Evolutionary conservation across 2,113 vertebrate species (phyloP), one percentile per base, ranked within the genome.

Genomic region (Eptatretus burgeri): DNA sequence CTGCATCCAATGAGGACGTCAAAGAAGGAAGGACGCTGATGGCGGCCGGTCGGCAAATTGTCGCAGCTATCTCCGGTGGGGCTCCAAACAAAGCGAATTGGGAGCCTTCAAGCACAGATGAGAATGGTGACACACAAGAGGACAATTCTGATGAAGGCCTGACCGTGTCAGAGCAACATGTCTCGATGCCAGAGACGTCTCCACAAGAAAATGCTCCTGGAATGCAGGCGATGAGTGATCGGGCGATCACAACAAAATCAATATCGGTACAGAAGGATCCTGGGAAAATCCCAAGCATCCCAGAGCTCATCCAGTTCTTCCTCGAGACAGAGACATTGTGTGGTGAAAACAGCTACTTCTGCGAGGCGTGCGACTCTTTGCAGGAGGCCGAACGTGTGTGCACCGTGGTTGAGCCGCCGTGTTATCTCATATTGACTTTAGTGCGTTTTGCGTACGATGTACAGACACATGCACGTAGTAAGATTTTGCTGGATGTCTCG

Each of bases 401-500:
- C 80, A 80, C 81, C 68, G 79, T 94, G 68, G 72, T 85, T 5
- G 81, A 83, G 17, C 84, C 85, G 16, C 89, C 89, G 0, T 83
- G 95, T 72, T 96, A 96, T 79, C 81, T 96, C 74, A 87, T 98
- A 75, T 81, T 98, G 66, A 98, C 88, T 49, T 79, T 96, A 63
- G 68, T 98, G 70, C 79, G 91, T 70, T 98, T 98, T 76, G 87
- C 89, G 0, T 98, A 94, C 12, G 88, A 98, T 67, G 83, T 85
- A 70, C 86, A 83, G 70, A 83, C 77, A 74, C 91, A 98, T 2
- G 73, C 94, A 64, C 81, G 91, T 41, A 82, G 84, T 67, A 98
- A 98, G 75, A 96, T 94, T 68, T 71, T 94, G 71, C 88, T 93
- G 72, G 85, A 82, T 63, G 84, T 98, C 66, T 81, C 79, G 70